Evolutionary conservation across 2,888 invertebrate genomes (phyloP), one percentile per base, ranked within the genome.

Genomic region (Cancer borealis): DNA sequence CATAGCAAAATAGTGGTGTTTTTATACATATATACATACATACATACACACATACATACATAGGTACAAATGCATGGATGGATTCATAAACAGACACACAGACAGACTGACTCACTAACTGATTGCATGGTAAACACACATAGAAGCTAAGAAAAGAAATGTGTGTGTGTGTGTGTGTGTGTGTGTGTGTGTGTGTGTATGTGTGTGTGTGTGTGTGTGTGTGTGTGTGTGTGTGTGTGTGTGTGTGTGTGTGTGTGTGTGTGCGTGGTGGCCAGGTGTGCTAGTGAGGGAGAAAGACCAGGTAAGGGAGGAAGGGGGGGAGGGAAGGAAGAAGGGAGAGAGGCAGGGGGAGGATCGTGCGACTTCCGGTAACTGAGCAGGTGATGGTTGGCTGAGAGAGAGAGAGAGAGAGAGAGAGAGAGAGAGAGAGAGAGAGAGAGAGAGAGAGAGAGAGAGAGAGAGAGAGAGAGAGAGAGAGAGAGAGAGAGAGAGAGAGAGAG

Each of bases 11-110:
- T 54, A 39, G 39, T 39, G 39, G 39, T 10, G 54, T 54, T 54
- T 54, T 26, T 17, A 89, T 47, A 54, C 93, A 93, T n/a, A 73
- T 26, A 93, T n/a, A 93, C 73, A 93, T 60, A 88, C n/a, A 89
- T 21, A 47, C 73, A 45, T 66, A 45, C 45, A 45, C 45, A 73
- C 46, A 60, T 45, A 45, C n/a, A 91, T 10, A 92, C 46, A 12
- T 30, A 54, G 10, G 73, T 12, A 66, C 79, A 92, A 26, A 87
- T 45, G 21, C 49, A 92, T 1, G 49, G 30, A 92, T 49, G 87
- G 30, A 66, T 66, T 39, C 79, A 79, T 26, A 92, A 92, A 0
- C n/a, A 66, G 4, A 4, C 66, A 21, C n/a, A n/a, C 8, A 3
- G n/a, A n/a, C 14, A 21, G 8, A n/a, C 26, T 47, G 45, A 54